phyloP scores from a whole-genome alignment of 64 coral and sea anemone species.

The Montipora cactus region DNA sequence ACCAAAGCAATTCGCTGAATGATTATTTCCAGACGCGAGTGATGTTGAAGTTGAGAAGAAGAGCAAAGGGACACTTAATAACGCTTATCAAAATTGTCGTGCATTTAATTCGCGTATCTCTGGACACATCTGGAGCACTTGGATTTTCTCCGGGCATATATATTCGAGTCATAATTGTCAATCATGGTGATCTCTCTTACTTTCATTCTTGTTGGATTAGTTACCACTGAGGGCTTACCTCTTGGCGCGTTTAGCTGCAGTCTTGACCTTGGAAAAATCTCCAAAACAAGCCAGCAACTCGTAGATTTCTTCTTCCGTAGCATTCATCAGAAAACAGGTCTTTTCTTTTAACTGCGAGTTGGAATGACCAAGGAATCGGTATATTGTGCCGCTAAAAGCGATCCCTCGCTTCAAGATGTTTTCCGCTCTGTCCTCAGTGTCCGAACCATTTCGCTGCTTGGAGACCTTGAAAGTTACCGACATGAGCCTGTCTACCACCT shows the following conservation, averaged over 20 bases:
- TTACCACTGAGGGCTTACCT: neutral
- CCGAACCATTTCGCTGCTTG: constrained; percentile 1
- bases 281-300: constrained; percentile 74
- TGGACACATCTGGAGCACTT: no score
- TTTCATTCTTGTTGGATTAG: neutral
- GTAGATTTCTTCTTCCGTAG: constrained; percentile 70
- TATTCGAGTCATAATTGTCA: no score
- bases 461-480: constrained; percentile 74
- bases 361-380: constrained; percentile 83
- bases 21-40: no score
- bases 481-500: constrained; percentile 77
- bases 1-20: no score
- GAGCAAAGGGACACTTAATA: no score
- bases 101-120: no score
- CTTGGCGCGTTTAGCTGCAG: constrained; percentile 79
- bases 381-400: constrained; percentile 69
- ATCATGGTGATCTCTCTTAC: no score
- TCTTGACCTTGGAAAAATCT: constrained; percentile 82
- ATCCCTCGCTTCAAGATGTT: constrained; percentile 73
- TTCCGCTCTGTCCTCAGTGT: constrained; percentile 17
- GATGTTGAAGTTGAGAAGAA: no score
- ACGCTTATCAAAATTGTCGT: no score
- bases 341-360: constrained; percentile 90
- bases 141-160: no score
- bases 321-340: constrained; percentile 81